Evolutionary conservation across 1,140 invertebrate genomes (phyloP), one percentile per base, ranked within the genome.

Genomic region (Polypedilum vanderplanki): DNA sequence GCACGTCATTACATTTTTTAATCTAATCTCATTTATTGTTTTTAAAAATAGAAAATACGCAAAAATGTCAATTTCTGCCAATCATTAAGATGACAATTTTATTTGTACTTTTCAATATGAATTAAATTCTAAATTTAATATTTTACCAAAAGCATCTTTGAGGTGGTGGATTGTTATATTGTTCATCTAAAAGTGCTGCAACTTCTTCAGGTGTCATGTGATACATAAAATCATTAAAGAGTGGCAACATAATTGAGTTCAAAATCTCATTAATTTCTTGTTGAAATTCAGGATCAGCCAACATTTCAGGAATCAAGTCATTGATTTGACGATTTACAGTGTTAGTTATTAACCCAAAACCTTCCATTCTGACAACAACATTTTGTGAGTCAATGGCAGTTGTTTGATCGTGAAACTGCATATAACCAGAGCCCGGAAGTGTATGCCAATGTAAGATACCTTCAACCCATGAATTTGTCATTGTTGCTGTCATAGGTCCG

Each of bases 251-350:
- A 15, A 57, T 57, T 1, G 12, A 12, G 3, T 57, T 57, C 0
- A 57, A 4, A 57, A 57, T 57, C 15, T 57, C 12, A 57, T 57
- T 57, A 15, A 57, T n/a, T 57, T 57, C 9, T 57, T 12, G 12
- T 12, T 57, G 46, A 12, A 57, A n/a, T 57, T 12, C 46, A n/a
- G 46, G 46, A 57, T 57, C 46, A 57, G 12, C n/a, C 12, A 57
- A n/a, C 12, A 57, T n/a, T 57, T 57, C 46, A 4, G 46, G 46
- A 57, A 57, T 57, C 46, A 57, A 12, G 46, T 57, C 46, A 15
- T 57, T 57, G 12, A 57, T 57, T 57, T 57, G 46, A 57, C 46
- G 46, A 57, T 57, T 57, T 4, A 57, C n/a, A n/a, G 46, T 57
- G 9, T 12, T 12, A 4, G 46, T 57, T 12, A 57, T n/a, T n/a